phyloP scores from a whole-genome alignment of 2,113 vertebrate genomes.

The Bos javanicus region DNA sequence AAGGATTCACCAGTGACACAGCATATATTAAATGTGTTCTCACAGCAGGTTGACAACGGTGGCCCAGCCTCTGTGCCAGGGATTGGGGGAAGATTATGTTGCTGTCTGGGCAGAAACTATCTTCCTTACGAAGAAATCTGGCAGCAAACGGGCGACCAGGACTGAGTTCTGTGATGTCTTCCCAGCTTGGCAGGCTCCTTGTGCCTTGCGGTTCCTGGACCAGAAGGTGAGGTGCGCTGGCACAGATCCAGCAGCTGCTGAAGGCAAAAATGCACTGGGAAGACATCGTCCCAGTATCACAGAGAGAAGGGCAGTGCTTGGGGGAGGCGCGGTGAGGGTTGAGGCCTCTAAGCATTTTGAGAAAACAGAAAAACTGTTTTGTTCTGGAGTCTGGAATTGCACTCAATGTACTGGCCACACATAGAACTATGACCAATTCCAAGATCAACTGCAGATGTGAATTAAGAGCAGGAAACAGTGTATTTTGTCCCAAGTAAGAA shows the following conservation, averaged over 20 bases:
- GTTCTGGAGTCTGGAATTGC: neutral
- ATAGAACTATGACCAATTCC: neutral
- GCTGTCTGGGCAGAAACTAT: neutral
- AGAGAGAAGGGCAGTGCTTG: neutral
- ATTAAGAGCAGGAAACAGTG: neutral
- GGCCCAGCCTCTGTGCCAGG: neutral
- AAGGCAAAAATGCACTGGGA: neutral
- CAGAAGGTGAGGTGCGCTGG: neutral
- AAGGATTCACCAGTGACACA: neutral
- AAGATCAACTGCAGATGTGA: slow-evolving; percentile 23
- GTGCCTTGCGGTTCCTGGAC: neutral
- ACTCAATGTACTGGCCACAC: neutral
- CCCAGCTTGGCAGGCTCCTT: neutral
- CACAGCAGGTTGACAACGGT: neutral
- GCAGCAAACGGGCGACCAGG: neutral
- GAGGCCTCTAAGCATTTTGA: neutral
- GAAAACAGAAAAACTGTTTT: slow-evolving; percentile 34
- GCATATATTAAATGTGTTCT: neutral
- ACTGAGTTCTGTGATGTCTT: neutral
- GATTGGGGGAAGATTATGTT: neutral
- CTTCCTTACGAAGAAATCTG: neutral
- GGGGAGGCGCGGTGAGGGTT: neutral
- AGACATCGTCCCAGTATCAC: neutral
- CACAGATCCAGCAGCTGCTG: too few species aligned
- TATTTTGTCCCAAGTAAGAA: neutral